Percentiles rank a stretch among this genome's conserved stretches.
These are phyloP conservation scores for Spongilla lacustris DNA, from an alignment of 37 sponge, comb jelly and placozoan species.

Conservation along the genomic window DNA sequence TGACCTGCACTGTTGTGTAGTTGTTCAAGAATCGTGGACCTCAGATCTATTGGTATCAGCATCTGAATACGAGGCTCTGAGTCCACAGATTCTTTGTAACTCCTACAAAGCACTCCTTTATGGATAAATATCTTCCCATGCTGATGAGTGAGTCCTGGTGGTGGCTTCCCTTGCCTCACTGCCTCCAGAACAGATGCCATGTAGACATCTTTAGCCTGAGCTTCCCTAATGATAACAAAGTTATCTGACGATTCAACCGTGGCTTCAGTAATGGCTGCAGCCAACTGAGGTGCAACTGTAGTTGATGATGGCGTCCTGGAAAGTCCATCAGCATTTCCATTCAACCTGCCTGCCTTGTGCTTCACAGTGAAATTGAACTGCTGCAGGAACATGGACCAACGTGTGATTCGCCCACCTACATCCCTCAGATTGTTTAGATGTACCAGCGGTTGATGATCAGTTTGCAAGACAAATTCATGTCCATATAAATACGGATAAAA, in stretches of 20 bases:
- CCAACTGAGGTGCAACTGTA: too few species aligned
- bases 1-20: conserved; percentile 18
- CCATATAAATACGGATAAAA: conserved; percentile 52
- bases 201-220: background rate
- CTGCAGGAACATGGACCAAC: conserved; percentile 35
- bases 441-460: conserved; percentile 41
- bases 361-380: conserved; percentile 31
- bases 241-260: background rate
- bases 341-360: conserved; percentile 19
- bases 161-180: too few species aligned
- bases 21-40: background rate
- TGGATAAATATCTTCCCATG: background rate
- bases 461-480: conserved; percentile 22
- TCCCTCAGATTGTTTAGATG: conserved; percentile 16
- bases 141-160: background rate
- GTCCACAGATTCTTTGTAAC: background rate
- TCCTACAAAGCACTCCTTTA: background rate
- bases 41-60: background rate
- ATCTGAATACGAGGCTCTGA: background rate
- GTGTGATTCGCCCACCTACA: conserved; percentile 17
- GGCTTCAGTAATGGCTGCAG: too few species aligned
- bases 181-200: too few species aligned
- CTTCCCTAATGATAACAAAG: background rate
- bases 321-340: too few species aligned
- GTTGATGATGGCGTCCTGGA: conserved; percentile 12